Evolutionary conservation across 2,113 vertebrate species (phyloP), one percentile per base, ranked within the genome.

Genomic region (Laticauda colubrina): DNA sequence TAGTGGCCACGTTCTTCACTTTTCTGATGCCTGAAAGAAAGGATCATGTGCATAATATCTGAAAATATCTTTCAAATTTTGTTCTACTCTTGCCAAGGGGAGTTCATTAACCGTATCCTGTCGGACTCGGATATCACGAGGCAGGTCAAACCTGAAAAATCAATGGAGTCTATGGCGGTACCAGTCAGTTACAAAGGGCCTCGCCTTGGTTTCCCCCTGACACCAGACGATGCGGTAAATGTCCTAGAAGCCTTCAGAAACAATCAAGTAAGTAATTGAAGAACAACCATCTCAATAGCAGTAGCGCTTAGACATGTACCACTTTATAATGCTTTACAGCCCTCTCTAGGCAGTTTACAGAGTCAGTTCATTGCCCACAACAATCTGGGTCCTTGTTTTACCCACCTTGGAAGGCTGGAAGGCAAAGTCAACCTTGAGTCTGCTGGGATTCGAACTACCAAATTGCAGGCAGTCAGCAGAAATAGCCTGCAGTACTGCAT

Each of bases 201-300:
- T 9, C 98, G 0, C 45, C 97, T 99, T 11, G 98, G 97, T 85
- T 99, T 99, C 95, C 99, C 99, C 0, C 97, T 99, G 95, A 98
- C 97, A 23, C 97, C 98, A 85, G 97, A 97, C 24, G 98, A 98
- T 0, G 98, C 98, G 0, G 97, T 98, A 0, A 97, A 97, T 96
- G 97, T 99, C 93, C 96, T 99, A 94, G 98, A 99, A 95, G 98
- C 99, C 90, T 99, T 99, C 96, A 98, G 98, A 94, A 97, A 98
- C 92, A 98, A 98, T 97, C 98, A 98, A 98, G 99, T 99, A 98
- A 96, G 98, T 94, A 96, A 88, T 43, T 43, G 11, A 0, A 48
- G 86, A 94, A 69, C 15, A 91, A 43, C 7, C 26, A 5, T 0
- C 0, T 0, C 87, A 61, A 55, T 56, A 55, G 55, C 55, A 5